Evolutionary conservation across 2,113 vertebrate species (phyloP), one percentile per base, ranked within the genome.

Genomic region (Gymnobelideus leadbeateri): DNA sequence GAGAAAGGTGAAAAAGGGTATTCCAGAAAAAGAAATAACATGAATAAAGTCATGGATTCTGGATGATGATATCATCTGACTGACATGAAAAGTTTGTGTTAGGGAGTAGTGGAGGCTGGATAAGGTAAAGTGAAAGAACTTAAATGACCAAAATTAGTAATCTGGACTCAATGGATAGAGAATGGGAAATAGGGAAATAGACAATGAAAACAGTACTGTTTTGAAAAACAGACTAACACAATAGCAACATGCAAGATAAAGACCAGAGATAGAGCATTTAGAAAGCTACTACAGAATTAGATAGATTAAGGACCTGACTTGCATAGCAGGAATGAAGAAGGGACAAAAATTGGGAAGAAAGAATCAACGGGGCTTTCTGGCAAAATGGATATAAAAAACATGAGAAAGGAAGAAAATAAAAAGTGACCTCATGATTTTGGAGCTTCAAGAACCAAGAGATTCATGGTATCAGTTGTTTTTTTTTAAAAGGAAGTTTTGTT

Each of bases 171-270:
- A 68, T 91, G 92, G 26, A 61, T 54, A 31, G 31, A 1, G 19
- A 61, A 3, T 51, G 46, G 51, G 21, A 25, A 89, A 31, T 25
- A 55, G 2, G 1, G 0, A 28, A 54, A 55, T 61, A 93, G 8
- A 90, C 90, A 51, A 19, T 95, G 90, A 93, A 94, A 93, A 14
- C 49, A 9, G 25, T 90, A 55, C 19, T 10, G 52, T 52, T 91
- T 96, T 51, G 90, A 77, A 92, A 92, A 94, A 52, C 52, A 52
- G 68, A 89, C 51, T 92, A 90, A 16, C 51, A n/a, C 12, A 9
- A 14, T 8, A n/a, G 92, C 43, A 46, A 2, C 28, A 95, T 89
- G 90, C 96, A 91, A 31, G 52, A 89, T 31, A 52, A 55, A 26
- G 47, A 43, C 77, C 11, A 47, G 21, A 92, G 50, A 61, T 1